phyloP scores from a whole-genome alignment of 2,797 vertebrate genomes.

The Pangasius macronema region DNA sequence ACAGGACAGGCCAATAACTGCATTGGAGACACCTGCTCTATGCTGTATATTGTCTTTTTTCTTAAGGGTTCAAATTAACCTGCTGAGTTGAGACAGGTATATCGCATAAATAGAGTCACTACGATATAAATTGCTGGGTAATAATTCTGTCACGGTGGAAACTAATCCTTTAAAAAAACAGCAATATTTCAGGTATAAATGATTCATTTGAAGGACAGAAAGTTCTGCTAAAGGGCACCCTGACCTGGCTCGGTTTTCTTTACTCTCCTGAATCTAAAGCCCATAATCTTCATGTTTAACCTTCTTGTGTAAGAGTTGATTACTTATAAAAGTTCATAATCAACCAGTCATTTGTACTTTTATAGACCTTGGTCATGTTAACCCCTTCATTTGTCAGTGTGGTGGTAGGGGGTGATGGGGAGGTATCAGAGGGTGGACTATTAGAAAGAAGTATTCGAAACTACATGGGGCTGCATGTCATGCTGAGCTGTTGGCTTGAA shows the following conservation, averaged over 20 bases:
- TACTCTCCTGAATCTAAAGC: neutral
- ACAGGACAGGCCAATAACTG: neutral
- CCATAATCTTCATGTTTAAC: neutral
- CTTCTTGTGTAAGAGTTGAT: neutral
- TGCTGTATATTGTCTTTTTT: neutral
- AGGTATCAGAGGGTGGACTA: neutral
- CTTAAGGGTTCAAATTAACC: neutral
- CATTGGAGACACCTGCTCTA: neutral
- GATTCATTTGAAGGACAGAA: neutral
- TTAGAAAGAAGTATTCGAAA: neutral
- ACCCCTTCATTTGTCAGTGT: too few species aligned
- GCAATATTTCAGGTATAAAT: neutral
- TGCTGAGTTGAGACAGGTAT: neutral
- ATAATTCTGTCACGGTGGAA: neutral
- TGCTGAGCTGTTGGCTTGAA: conserved; percentile 17
- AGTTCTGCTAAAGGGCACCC: neutral
- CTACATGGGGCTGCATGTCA: neutral
- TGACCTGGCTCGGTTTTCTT: conserved; percentile 10
- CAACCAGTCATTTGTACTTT: neutral
- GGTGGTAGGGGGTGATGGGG: too few species aligned
- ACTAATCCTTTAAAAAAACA: neutral
- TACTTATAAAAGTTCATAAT: neutral
- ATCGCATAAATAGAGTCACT: neutral
- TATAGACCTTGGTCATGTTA: neutral
- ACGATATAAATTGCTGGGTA: neutral